phyloP scores from a whole-genome alignment of 2,888 invertebrate genomes.

The Lepidonotus clava region DNA sequence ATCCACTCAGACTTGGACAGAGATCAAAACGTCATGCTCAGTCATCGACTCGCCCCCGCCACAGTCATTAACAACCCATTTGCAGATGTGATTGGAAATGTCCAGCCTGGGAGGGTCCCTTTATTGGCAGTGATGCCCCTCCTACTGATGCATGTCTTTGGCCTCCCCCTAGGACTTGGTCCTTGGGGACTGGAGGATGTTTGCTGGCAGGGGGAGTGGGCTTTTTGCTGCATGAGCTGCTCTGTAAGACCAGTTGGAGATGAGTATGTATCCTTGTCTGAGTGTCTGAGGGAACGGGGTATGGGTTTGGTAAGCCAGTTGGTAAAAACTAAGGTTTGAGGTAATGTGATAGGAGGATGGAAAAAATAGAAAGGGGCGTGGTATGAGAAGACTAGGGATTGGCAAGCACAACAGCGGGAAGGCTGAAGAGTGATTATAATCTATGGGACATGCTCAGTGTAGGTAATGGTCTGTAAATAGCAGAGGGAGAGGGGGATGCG shows the following conservation, averaged over 20 bases:
- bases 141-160: too few relatives aligned
- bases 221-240: background rate
- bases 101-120: too few relatives aligned
- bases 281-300: background rate
- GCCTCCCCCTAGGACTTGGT: background rate
- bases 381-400: too few relatives aligned
- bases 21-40: conserved; percentile 44
- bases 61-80: conserved; percentile 34
- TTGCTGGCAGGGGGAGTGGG: background rate
- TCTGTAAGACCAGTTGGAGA: background rate
- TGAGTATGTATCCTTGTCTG: background rate
- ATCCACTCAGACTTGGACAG: conserved; percentile 17
- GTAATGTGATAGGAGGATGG: background rate
- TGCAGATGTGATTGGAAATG: conserved; percentile 24
- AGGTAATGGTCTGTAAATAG: too few relatives aligned
- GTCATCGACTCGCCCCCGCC: background rate
- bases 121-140: too few relatives aligned
- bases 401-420: too few relatives aligned
- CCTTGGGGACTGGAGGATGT: background rate
- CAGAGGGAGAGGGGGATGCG: too few relatives aligned
- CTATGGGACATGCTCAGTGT: too few relatives aligned
- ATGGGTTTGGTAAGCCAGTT: background rate
- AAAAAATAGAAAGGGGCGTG: background rate
- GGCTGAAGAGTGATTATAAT: too few relatives aligned
- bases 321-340: background rate